Evolutionary conservation across 2,888 invertebrate genomes (phyloP), one percentile per base, ranked within the genome.

Genomic region (Dynastes tityus): DNA sequence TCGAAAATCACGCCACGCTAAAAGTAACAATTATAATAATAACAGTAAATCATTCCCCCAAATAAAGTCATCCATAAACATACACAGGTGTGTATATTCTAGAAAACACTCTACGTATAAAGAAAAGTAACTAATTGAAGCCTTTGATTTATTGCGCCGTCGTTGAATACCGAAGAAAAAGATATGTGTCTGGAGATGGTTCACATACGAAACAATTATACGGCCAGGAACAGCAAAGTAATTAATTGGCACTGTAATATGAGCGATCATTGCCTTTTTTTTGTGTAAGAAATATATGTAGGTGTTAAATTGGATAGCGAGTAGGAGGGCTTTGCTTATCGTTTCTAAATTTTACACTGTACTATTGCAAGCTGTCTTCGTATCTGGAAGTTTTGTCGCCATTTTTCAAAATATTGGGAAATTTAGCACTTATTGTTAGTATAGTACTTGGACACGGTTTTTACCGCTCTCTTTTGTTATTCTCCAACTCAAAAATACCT

Each of bases 21-120:
- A 16, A 65, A 40, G 37, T 65, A 65, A 65, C 65, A 65, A 65
- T 65, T 65, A 65, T 65, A 65, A 65, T 65, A 65, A 65, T 65
- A 65, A 65, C 65, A 40, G 65, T 65, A 65, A 65, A 65, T 65
- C 65, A 65, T 13, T n/a, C 37, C 45, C 1, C 65, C 65, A 65
- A 65, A 65, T 65, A 65, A 65, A 65, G 65, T 65, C 40, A 65
- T 65, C 32, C 16, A 27, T 65, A 16, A 37, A 9, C 32, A 45
- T n/a, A 13, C n/a, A n/a, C 40, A 65, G 32, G 40, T 37, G 65
- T 37, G 65, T 9, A 65, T 65, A 40, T 65, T 65, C 65, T 37
- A 37, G 16, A 65, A 65, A 65, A 13, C 13, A 65, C 2, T 63
- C 29, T 63, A 61, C 61, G 8, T 61, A 32, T 32, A 65, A 65